phyloP scores from a whole-genome alignment of 2,113 vertebrate species.

The Antidorcas marsupialis region DNA sequence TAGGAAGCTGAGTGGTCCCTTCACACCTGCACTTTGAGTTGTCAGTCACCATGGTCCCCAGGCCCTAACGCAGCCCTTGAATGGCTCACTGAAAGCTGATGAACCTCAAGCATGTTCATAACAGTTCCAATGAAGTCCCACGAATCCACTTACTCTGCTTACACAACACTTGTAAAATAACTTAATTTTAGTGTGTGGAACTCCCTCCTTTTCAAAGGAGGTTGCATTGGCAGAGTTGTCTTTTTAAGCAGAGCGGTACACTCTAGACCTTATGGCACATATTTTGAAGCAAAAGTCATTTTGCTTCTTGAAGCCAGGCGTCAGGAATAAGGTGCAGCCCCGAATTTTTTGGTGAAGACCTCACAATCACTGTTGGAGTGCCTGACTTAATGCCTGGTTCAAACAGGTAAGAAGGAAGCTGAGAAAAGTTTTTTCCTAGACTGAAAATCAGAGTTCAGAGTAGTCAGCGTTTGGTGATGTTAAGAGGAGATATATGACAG shows the following conservation, averaged over 20 bases:
- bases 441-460: neutral
- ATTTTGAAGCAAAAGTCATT: neutral
- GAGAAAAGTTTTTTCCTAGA: neutral
- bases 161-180: neutral
- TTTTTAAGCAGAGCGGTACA: neutral
- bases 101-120: constrained; percentile 26
- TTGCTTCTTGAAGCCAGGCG: neutral
- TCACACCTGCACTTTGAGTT: neutral
- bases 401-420: neutral
- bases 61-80: neutral
- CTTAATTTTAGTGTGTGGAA: neutral
- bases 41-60: neutral
- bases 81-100: constrained; percentile 15
- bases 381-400: neutral
- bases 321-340: neutral
- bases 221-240: neutral
- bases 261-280: neutral
- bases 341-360: neutral
- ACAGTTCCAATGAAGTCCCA: neutral
- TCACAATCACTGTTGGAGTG: neutral
- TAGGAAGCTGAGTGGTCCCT: neutral
- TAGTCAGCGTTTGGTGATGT: neutral
- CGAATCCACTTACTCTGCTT: neutral
- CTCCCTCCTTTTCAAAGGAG: neutral
- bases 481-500: neutral